Percentiles rank a stretch among this genome's conserved stretches.
Conservation (phyloP, 2,113 vertebrate species). For the Myiagra hebetior region DNA sequence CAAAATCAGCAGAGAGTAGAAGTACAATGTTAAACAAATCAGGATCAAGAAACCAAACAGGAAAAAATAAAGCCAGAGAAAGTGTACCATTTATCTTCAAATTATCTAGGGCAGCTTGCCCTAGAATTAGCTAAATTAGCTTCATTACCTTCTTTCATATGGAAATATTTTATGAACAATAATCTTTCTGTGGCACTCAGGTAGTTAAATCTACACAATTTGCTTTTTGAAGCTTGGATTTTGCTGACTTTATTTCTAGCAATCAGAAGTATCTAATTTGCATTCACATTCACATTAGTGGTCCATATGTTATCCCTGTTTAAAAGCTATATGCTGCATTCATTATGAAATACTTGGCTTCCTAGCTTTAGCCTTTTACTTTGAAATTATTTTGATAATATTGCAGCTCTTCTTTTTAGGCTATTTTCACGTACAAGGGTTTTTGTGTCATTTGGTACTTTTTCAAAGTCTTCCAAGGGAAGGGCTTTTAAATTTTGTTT, state of each 20-base stretch:
- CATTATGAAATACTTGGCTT: conserved; percentile 79
- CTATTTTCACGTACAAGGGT: conserved; percentile 35
- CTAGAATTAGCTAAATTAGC: conserved; percentile 37
- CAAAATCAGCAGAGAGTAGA: not conserved
- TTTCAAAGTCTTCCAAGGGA: conserved; percentile 38
- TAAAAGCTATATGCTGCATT: conserved; percentile 81
- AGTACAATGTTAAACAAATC: not conserved
- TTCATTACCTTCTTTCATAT: conserved; percentile 38
- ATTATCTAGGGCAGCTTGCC: conserved; percentile 16
- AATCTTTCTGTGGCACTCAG: conserved; percentile 66
- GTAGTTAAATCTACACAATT: conserved; percentile 77
- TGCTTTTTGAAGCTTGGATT: conserved; percentile 75
- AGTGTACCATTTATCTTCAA: not conserved
- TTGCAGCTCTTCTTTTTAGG: conserved; percentile 69
- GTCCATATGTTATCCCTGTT: conserved; percentile 84
- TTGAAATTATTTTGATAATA: conserved; percentile 74
- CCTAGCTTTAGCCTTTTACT: conserved; percentile 68
- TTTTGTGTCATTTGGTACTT: conserved; percentile 30
- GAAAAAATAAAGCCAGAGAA: not conserved
- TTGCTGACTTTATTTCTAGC: conserved; percentile 81
- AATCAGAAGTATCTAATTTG: conserved; percentile 82
- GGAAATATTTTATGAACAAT: conserved; percentile 52
- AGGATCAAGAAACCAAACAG: not conserved
- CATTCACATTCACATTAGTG: conserved; percentile 81
- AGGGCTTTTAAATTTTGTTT: conserved; percentile 65